These are phyloP conservation scores for Distichodus sexfasciatus DNA, from an alignment of 2,797 vertebrate species.

Conservation along the genomic window DNA sequence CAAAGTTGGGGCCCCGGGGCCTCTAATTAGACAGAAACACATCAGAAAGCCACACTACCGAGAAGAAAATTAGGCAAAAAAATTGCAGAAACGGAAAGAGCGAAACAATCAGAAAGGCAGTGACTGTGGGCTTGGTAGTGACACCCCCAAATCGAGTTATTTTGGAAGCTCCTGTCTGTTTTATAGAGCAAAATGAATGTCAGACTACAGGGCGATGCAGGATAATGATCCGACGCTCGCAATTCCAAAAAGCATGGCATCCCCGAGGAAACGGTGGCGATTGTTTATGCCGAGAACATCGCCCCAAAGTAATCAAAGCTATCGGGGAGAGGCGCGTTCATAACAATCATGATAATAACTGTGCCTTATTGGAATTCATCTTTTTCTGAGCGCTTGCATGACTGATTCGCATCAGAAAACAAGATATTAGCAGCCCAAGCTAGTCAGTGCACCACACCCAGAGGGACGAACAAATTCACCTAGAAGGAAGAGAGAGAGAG, in stretches of 20 bases:
- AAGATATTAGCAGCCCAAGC: constrained; percentile 40
- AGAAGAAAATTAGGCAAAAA: no score
- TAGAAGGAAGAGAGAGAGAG: background rate
- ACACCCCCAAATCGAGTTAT: background rate
- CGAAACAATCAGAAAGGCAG: background rate
- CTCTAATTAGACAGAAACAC: constrained; percentile 21
- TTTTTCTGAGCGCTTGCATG: constrained; percentile 15
- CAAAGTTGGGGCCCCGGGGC: no score
- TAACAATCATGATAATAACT: constrained; percentile 42
- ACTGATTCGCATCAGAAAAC: constrained; percentile 35
- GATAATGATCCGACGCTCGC: no score
- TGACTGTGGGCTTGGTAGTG: background rate
- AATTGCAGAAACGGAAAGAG: background rate
- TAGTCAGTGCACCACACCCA: background rate
- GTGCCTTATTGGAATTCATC: constrained; percentile 29
- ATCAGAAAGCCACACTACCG: no score
- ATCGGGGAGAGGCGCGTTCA: constrained; percentile 16
- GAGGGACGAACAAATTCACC: background rate
- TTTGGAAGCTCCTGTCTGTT: background rate
- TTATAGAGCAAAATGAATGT: background rate
- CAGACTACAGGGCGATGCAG: background rate
- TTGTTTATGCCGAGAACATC: constrained; percentile 13
- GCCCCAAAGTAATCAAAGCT: constrained; percentile 27
- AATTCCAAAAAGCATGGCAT: background rate
- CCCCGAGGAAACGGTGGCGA: background rate